Base-by-base conservation (phyloP, 2,888 invertebrate genomes). In the Euzetes globulus region DNA sequence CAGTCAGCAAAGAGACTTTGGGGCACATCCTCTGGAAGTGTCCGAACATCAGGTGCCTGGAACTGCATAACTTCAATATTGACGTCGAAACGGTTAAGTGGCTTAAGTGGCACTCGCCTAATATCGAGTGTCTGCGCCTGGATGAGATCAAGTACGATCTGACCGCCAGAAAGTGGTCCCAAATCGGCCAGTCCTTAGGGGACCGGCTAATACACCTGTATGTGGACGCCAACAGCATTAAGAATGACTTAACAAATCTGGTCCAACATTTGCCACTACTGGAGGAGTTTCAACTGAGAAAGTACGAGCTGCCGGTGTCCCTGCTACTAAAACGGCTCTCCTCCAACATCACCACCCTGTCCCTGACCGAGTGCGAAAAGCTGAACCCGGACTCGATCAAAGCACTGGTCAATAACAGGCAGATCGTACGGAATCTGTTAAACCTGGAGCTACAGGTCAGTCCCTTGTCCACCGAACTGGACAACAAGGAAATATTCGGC, bases 91-190 rank as follows among this genome's bases (percentile, higher is more conserved):
- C 63, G 4, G 63, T 63, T 37, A 63, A 63, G 19, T 63, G 63
- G 63, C 29, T 63, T 37, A 63, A 63, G 37, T 63, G 63, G 63
- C 63, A 63, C 33, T 63, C 33, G n/a, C 63, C 63, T 63, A 37
- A 37, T n/a, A 63, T 63, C 6, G 63, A 63, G 27, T 63, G 63
- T 11, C 27, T 63, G 7, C 63, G 63, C 11, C n/a, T 63, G n/a
- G 63, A 63, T 37, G 63, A 63, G 27, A 63, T 63, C 19, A 63
- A 63, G 37, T 63, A 63, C 11, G 63, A 63, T 37, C 19, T 63
- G 63, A 63, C 63, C 3, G 63, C 63, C 7, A 15, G 63, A 15
- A 63, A 63, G 19, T 63, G 63, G 63, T 63, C 63, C n/a, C 63
- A 63, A 37, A 63, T 63, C n/a, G 63, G 63, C 25, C 63, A 63